Evolutionary conservation across 2,113 vertebrate genomes (phyloP), one percentile per base, ranked within the genome.

Genomic region (Poecile atricapillus): DNA sequence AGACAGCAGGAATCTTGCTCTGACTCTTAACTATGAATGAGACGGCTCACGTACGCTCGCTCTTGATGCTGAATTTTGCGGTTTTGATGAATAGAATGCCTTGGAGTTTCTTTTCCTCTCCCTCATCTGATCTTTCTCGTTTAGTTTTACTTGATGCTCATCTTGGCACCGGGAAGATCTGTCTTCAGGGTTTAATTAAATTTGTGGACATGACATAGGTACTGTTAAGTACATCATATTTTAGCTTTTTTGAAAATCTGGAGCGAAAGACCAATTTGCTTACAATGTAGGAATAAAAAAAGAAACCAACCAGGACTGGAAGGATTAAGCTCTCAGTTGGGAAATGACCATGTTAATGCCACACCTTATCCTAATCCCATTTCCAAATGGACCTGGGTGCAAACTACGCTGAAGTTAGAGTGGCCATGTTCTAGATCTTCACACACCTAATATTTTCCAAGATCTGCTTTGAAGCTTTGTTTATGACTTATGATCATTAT

Each of bases 31-130:
- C 73, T 75, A n/a, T n/a, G 24, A 82, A 43, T 35, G 30, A 71
- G 50, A 15, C 21, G 39, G 27, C 11, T 93, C 52, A 44, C 0
- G 0, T 63, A 15, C 1, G 0, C 19, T 63, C 67, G 19, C 11
- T 56, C 44, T 52, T 65, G 37, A 5, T 76, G 30, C 46, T 82
- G 65, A 37, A 47, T 83, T 75, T 75, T 89, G 53, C 35, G 31
- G 13, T 59, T 89, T 64, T 76, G 82, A 82, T 60, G n/a, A 64
- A 53, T 9, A 30, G 37, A 24, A 37, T 76, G 49, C 43, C 12
- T 16, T 64, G 44, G 46, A 50, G 24, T 75, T 82, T 70, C n/a
- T 79, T 93, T 74, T 43, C 37, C 28, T 37, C 28, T 41, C 4
- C 10, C 17, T 68, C 44, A 85, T 39, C 47, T 95, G 9, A 55